A percentile compares a stretch with the other conserved stretches of the same genome.
Evolutionary conservation across 2,888 invertebrate species (phyloP).

Genomic region (Athalia circularis): DNA sequence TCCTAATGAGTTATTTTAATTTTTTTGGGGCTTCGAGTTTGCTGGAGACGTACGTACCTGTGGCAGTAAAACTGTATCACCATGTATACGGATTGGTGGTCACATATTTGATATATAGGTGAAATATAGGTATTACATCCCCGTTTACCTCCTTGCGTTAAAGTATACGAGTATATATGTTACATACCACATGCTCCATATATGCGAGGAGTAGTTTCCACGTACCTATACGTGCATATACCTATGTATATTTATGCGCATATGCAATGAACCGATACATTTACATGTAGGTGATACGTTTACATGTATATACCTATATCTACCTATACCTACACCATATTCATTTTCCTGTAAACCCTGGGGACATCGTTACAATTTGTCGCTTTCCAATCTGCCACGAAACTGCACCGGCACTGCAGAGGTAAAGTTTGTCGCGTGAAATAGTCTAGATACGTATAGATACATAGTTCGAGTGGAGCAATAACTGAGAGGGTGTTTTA

Average conservation of each 20-base stretch:
- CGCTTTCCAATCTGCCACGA: constrained; percentile 49
- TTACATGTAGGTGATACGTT: neutral
- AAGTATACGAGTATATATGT: constrained; percentile 11
- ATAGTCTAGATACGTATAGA: neutral
- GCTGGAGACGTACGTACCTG: constrained; percentile 19
- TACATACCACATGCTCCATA: neutral
- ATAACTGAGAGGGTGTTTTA: neutral
- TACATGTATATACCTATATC: neutral
- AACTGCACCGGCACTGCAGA: neutral
- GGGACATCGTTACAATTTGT: constrained; percentile 57
- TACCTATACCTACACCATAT: constrained; percentile 25
- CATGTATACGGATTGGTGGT: neutral
- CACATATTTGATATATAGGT: neutral
- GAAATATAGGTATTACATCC: constrained; percentile 4
- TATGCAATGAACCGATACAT: neutral
- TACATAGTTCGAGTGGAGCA: constrained; percentile 15
- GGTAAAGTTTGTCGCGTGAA: no score
- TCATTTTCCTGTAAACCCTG: constrained; percentile 51
- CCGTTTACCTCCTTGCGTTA: constrained; percentile 26
- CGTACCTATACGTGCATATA: neutral
- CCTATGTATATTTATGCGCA: constrained; percentile 6
- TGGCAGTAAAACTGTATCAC: constrained; percentile 28
- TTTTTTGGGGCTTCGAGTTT: neutral
- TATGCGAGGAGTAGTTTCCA: neutral
- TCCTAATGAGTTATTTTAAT: neutral